Conservation (phyloP, 2,797 vertebrate species). For the Aphelocoma californica region DNA sequence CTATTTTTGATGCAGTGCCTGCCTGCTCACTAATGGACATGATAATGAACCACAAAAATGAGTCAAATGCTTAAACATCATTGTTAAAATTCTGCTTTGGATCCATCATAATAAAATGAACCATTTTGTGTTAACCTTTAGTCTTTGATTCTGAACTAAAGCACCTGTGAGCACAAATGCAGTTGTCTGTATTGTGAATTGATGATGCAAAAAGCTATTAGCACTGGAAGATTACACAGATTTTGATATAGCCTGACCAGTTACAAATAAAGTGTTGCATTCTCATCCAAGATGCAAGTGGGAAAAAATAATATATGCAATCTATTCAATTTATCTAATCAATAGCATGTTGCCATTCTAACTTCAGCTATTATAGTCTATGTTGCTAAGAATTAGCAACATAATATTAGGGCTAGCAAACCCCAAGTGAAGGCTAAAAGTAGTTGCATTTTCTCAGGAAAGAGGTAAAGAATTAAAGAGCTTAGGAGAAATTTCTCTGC, state of each 20-base stretch:
- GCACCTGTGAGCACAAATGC: slow-evolving; percentile 39
- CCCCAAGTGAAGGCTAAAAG: neutral
- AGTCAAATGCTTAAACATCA: slow-evolving; percentile 66
- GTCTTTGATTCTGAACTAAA: slow-evolving; percentile 44
- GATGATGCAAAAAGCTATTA: slow-evolving; percentile 59
- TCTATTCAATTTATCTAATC: neutral
- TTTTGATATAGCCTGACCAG: slow-evolving; percentile 55
- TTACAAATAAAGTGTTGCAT: slow-evolving; percentile 4
- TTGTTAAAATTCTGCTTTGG: slow-evolving; percentile 65
- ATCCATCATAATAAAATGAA: slow-evolving; percentile 53
- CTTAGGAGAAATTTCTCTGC: neutral
- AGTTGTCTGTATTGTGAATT: slow-evolving; percentile 38
- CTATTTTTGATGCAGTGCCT: slow-evolving; percentile 34
- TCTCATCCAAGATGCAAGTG: slow-evolving; percentile 21
- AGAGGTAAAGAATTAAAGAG: neutral
- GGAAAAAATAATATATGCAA: neutral
- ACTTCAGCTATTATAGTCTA: neutral
- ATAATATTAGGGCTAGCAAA: neutral
- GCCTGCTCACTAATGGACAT: slow-evolving; percentile 64
- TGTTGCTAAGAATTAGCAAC: neutral
- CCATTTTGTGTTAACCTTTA: slow-evolving; percentile 65
- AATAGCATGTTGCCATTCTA: neutral
- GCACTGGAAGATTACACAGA: slow-evolving; percentile 13
- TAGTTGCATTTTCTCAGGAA: neutral
- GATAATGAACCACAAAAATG: slow-evolving; percentile 60